phyloP scores from a whole-genome alignment of 1,140 invertebrate species.

The Manduca sexta region DNA sequence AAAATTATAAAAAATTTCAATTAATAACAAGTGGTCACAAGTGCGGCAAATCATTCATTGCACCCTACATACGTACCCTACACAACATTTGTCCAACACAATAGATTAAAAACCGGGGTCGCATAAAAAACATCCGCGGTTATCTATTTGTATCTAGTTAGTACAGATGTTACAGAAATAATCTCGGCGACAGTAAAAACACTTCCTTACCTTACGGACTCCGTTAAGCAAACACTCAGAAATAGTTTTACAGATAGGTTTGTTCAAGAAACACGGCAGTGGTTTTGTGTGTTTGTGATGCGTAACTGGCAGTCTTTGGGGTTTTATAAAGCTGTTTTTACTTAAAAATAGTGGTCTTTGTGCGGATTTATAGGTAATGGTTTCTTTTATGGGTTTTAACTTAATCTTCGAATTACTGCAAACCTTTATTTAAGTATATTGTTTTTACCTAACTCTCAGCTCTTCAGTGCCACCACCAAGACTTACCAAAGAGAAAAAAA shows the following conservation, averaged over 20 bases:
- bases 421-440: too few species aligned
- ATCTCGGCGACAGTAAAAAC: constrained; percentile 49
- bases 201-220: constrained; percentile 46
- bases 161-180: constrained; percentile 69
- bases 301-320: constrained; percentile 1
- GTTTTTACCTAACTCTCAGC: too few species aligned
- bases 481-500: too few species aligned
- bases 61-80: constrained; percentile 36
- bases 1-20: constrained; percentile 52
- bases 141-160: constrained; percentile 72
- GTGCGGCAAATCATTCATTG: constrained; percentile 53
- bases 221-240: constrained; percentile 53
- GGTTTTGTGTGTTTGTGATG: neutral
- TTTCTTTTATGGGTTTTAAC: too few species aligned
- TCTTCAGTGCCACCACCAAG: too few species aligned
- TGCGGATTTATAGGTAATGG: too few species aligned
- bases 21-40: constrained; percentile 63
- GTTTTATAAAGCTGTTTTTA: too few species aligned
- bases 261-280: neutral
- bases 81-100: constrained; percentile 56
- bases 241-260: neutral
- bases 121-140: constrained; percentile 70
- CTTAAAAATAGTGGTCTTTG: too few species aligned
- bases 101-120: constrained; percentile 54
- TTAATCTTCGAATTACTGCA: too few species aligned